A percentile compares a stretch with the other conserved stretches of the same genome.
These are phyloP conservation scores for Panonychus citri DNA, from an alignment of 1,140 invertebrate species.

Conservation along the genomic window DNA sequence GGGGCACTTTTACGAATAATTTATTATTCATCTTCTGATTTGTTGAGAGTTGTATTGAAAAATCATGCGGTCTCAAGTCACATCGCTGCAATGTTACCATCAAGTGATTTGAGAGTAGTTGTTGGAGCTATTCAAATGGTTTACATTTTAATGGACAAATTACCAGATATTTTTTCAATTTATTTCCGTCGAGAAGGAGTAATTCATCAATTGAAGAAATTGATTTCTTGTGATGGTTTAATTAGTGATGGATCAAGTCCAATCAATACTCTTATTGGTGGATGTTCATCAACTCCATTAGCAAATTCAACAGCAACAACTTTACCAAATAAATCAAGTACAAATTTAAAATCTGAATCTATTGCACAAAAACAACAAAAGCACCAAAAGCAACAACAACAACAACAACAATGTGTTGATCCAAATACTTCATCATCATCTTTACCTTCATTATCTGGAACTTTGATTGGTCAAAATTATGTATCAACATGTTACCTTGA, in stretches of 20 bases:
- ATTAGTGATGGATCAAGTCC: neutral
- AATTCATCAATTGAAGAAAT: constrained; percentile 61
- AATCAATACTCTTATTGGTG: neutral
- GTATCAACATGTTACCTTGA: no score
- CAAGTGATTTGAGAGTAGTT: constrained; percentile 77
- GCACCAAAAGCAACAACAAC: neutral
- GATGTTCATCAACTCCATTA: neutral
- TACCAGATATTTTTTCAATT: constrained; percentile 75
- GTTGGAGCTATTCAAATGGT: constrained; percentile 92
- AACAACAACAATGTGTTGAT: neutral
- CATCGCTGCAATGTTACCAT: constrained; percentile 91
- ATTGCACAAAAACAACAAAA: no score
- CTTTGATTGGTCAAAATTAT: no score
- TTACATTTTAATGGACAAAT: constrained; percentile 80
- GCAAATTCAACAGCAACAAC: no score
- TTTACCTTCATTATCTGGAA: no score
- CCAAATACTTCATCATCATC: neutral
- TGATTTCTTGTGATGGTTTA: constrained; percentile 19
- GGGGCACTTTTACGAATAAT: constrained; percentile 85
- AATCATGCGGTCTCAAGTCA: constrained; percentile 86
- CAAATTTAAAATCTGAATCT: neutral
- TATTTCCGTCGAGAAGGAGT: constrained; percentile 89
- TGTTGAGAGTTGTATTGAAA: constrained; percentile 48
- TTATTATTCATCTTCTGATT: constrained; percentile 44
- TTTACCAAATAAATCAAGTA: neutral